phyloP scores from a whole-genome alignment of 2,113 vertebrate genomes.

The Rhombomys opimus region DNA sequence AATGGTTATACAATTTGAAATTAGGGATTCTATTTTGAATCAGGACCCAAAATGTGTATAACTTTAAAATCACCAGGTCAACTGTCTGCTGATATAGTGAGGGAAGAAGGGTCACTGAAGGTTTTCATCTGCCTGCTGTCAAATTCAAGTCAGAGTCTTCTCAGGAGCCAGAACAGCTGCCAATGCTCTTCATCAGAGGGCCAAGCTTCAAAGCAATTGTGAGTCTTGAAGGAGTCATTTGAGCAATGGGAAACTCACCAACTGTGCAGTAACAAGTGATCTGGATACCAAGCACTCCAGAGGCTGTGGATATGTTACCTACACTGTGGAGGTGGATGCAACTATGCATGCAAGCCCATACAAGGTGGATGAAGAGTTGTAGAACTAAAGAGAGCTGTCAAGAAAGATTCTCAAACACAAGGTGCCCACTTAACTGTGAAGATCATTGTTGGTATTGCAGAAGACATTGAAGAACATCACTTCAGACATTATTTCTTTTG shows the following conservation, averaged over 20 bases:
- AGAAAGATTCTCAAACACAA: not conserved
- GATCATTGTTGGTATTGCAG: not conserved
- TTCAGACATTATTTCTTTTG: not conserved
- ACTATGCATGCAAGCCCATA: not conserved
- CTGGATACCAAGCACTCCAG: not conserved
- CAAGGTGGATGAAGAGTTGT: not conserved
- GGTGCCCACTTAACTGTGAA: not conserved
- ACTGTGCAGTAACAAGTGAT: not conserved
- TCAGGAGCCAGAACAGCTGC: not conserved
- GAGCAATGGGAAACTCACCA: not conserved
- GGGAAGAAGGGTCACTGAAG: not conserved
- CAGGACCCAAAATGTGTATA: not conserved
- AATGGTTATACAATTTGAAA: slow-evolving; percentile 28
- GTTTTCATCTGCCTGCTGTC: not conserved
- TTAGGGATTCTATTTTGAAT: slow-evolving; percentile 32
- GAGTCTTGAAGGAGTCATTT: not conserved
- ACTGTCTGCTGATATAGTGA: not conserved
- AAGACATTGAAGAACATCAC: not conserved
- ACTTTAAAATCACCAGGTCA: not conserved
- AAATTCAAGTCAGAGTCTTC: not conserved
- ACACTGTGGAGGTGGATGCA: not conserved
- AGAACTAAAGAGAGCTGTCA: not conserved
- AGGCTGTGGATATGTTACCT: not conserved
- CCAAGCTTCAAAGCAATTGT: not conserved
- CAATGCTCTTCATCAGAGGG: not conserved